Evolutionary conservation across 2,888 invertebrate species (phyloP).

Genomic region (Teinopalpus imperialis): DNA sequence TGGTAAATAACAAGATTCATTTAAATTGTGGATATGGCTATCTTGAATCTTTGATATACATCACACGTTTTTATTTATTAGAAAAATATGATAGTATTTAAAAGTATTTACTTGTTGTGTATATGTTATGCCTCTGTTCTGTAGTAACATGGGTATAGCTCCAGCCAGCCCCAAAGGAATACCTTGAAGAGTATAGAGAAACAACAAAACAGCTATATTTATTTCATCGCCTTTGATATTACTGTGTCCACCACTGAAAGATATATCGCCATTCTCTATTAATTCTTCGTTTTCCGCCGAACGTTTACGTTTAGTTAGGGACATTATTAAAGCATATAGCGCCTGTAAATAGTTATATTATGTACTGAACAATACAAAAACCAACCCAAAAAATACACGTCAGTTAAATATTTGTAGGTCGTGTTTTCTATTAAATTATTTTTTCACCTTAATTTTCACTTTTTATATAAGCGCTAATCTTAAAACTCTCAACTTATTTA

Average conservation of each 20-base stretch:
- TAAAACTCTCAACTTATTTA: neutral
- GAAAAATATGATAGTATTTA: no score
- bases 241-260: conserved; percentile 47
- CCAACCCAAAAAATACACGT: conserved; percentile 61
- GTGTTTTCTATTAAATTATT: conserved; percentile 24
- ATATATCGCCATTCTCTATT: conserved; percentile 65
- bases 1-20: no score
- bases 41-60: no score
- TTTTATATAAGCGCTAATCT: neutral
- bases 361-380: conserved; percentile 26
- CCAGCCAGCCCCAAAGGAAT: conserved; percentile 96
- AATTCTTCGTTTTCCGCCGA: conserved; percentile 62
- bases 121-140: conserved; percentile 95
- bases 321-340: conserved; percentile 59
- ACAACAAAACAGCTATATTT: conserved; percentile 93
- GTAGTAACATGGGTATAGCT: conserved; percentile 97
- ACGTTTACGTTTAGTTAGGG: conserved; percentile 68
- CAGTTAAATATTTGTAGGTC: conserved; percentile 38
- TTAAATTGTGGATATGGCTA: no score
- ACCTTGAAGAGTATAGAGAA: conserved; percentile 97
- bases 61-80: no score
- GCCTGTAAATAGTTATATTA: conserved; percentile 47
- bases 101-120: conserved; percentile 88
- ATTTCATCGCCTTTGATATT: conserved; percentile 87
- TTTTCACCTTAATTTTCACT: conserved; percentile 66